Evolutionary conservation across 1,140 invertebrate genomes (phyloP), one percentile per base, ranked within the genome.

Genomic region (Metopolophium dirhodum): DNA sequence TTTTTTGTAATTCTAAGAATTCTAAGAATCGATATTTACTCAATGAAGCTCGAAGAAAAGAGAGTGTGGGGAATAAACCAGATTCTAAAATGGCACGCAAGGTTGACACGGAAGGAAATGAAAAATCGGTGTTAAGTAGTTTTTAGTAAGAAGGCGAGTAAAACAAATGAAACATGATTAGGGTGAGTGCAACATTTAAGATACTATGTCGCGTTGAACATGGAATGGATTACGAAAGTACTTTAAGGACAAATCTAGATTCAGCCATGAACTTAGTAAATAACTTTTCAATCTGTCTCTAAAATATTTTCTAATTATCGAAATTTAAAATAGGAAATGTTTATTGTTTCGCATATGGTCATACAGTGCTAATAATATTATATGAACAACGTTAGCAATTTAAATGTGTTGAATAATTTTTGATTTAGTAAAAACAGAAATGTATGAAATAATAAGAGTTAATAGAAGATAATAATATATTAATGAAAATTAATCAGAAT

Each of bases 101-200:
- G 49, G 87, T 54, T 57, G 88, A 89, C 88, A 57, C 30, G 22
- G n/a, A 51, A 47, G n/a, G 87, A 89, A 89, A 54, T 89, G 87
- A 89, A 89, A 89, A 89, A 89, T 57, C 35, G 88, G 88, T 54
- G 35, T 89, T 89, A 89, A 89, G 88, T 89, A 54, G 88, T 89
- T 89, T 89, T 89, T 89, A 26, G 22, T 35, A 89, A 54, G 35
- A 37, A 57, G 35, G 51, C 51, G 61, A 77, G 57, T 77, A 49
- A 91, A 91, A 68, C 54, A 91, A 49, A 91, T 77, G 68, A 91
- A 91, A 91, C 61, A 35, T 82, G 90, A 91, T 91, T 91, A 91
- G 20, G 30, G 57, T 49, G 90, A 91, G 57, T 91, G 90, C 57
- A 47, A n/a, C 41, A 49, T 91, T 91, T 77, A 45, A 68, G 89